These are phyloP conservation scores for Megalops atlanticus DNA, from an alignment of 2,113 vertebrate species.

Conservation along the genomic window DNA sequence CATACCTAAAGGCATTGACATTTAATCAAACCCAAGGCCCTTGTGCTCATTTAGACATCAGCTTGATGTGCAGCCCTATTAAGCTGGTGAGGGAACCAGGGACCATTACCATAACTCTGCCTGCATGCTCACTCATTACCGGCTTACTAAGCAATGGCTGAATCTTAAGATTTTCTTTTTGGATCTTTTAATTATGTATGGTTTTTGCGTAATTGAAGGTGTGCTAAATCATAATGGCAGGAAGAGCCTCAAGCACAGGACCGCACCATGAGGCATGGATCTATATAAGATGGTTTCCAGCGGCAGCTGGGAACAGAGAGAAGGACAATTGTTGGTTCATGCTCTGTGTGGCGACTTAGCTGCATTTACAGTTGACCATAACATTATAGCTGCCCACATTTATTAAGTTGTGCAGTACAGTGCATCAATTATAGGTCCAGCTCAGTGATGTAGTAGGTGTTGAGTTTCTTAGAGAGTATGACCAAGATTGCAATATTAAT, in stretches of 20 bases:
- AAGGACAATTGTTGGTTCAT: background rate
- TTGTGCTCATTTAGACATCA: slow-evolving; percentile 72
- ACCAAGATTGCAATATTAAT: slow-evolving; percentile 24
- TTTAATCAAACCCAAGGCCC: slow-evolving; percentile 74
- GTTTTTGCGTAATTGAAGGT: slow-evolving; percentile 42
- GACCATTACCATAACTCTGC: slow-evolving; percentile 68
- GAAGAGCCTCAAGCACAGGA: background rate
- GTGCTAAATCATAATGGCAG: slow-evolving; percentile 44
- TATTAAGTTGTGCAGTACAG: background rate
- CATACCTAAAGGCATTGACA: slow-evolving; percentile 64
- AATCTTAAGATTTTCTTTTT: slow-evolving; percentile 47
- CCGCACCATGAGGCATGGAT: background rate
- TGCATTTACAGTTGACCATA: slow-evolving; percentile 51
- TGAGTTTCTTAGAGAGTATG: slow-evolving; percentile 30
- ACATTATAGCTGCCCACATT: slow-evolving; percentile 42
- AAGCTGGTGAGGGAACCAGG: slow-evolving; percentile 58
- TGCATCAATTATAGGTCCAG: background rate
- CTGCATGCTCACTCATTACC: slow-evolving; percentile 58
- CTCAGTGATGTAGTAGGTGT: slow-evolving; percentile 44
- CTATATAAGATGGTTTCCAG: background rate
- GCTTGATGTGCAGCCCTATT: slow-evolving; percentile 51
- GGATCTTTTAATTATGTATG: slow-evolving; percentile 66
- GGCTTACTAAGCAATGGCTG: slow-evolving; percentile 60
- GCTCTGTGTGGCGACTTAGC: background rate
- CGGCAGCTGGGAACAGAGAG: background rate